Evolutionary conservation across 2,797 vertebrate genomes (phyloP).

Genomic region (Notoglanidium macrostoma): DNA sequence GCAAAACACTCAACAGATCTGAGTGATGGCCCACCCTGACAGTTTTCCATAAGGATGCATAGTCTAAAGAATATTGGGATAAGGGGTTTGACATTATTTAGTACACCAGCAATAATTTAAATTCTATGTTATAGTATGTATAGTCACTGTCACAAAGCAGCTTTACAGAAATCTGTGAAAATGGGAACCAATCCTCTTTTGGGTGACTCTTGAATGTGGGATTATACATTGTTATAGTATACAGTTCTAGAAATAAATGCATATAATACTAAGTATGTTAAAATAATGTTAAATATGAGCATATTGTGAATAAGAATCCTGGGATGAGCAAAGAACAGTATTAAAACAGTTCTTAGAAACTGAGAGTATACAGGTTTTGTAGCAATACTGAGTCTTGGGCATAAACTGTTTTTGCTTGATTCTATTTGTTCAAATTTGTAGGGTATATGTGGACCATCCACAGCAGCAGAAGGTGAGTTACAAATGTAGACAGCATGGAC

Average conservation of each 20-base stretch:
- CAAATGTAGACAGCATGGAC: not conserved
- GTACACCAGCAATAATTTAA: too few species aligned
- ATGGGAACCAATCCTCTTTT: not conserved
- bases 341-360: not conserved
- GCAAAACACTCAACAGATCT: conserved; percentile 75
- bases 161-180: not conserved
- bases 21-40: conserved; percentile 61
- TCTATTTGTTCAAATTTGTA: not conserved
- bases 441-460: not conserved
- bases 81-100: not conserved
- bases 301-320: not conserved
- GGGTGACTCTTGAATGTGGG: not conserved
- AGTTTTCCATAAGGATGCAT: conserved; percentile 62
- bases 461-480: not conserved
- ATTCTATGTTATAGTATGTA: not conserved
- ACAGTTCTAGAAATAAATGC: not conserved
- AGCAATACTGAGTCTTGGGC: not conserved
- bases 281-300: not conserved
- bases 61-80: conserved; percentile 58
- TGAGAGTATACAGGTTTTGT: not conserved
- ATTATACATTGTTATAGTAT: not conserved
- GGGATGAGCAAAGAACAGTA: not conserved
- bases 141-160: not conserved
- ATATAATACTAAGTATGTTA: not conserved
- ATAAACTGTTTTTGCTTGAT: not conserved